phyloP scores from a whole-genome alignment of 2,113 vertebrate genomes.

The Myrmecobius fasciatus region DNA sequence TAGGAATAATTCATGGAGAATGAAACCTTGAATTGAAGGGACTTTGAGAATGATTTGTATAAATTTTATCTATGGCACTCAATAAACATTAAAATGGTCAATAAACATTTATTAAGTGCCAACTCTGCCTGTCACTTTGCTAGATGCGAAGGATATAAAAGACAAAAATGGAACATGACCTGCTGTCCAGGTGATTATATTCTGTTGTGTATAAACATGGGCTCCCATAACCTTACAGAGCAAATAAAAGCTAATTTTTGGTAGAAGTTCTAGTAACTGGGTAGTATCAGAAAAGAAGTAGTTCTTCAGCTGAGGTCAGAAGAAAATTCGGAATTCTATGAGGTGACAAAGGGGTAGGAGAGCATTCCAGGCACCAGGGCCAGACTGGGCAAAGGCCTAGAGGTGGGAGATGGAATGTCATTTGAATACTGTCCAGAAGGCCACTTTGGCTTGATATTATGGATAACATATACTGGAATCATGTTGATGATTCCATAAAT shows the following conservation, averaged over 20 bases:
- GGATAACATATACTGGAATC: background rate
- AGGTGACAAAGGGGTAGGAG: no score
- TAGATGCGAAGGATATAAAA: background rate
- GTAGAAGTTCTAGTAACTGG: background rate
- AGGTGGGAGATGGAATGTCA: background rate
- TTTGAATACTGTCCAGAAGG: background rate
- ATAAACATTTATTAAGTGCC: background rate
- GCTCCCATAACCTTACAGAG: background rate
- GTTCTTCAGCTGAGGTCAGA: background rate
- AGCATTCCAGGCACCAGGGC: background rate
- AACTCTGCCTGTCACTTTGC: background rate
- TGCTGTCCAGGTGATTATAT: background rate
- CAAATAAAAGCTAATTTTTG: background rate
- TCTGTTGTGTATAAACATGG: background rate
- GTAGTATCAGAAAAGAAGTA: background rate
- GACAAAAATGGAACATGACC: background rate
- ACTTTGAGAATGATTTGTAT: background rate
- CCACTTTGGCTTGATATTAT: background rate
- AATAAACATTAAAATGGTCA: no score
- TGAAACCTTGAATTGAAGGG: background rate
- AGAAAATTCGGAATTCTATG: background rate
- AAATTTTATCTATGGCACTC: background rate
- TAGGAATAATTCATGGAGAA: background rate
- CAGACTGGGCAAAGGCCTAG: background rate
- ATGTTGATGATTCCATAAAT: no score